A percentile compares a stretch with the other conserved stretches of the same genome.
Evolutionary conservation across 1,140 invertebrate species (phyloP).

Genomic region (Elymnias hypermnestra): DNA sequence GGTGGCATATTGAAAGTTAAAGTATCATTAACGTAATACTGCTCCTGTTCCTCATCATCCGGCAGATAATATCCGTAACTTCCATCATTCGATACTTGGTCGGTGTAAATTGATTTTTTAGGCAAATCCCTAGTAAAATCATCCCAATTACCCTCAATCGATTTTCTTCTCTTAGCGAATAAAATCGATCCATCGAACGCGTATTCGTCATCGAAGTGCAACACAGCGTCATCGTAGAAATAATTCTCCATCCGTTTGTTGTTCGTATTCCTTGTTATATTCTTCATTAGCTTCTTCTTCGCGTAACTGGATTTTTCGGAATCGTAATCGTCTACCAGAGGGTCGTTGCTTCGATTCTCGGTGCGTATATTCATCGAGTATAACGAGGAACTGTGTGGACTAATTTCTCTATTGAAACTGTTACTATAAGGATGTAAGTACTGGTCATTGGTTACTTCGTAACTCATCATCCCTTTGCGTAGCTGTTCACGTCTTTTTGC

Average conservation of each 20-base stretch:
- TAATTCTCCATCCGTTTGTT: constrained; percentile 56
- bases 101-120: constrained; percentile 30
- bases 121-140: constrained; percentile 44
- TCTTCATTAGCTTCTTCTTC: constrained; percentile 66
- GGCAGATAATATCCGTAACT: constrained; percentile 70
- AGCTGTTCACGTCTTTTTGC: constrained; percentile 65
- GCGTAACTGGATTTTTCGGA: constrained; percentile 70
- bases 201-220: constrained; percentile 70
- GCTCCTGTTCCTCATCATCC: constrained; percentile 59
- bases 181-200: constrained; percentile 69
- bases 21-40: constrained; percentile 67
- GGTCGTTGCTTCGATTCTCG: constrained; percentile 68
- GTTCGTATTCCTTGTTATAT: constrained; percentile 65
- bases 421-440: constrained; percentile 38
- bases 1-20: constrained; percentile 63
- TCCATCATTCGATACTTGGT: constrained; percentile 66
- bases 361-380: constrained; percentile 61
- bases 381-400: constrained; percentile 58
- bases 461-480: constrained; percentile 51
- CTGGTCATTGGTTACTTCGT: constrained; percentile 44
- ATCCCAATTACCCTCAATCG: constrained; percentile 51
- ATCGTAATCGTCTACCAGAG: constrained; percentile 68
- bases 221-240: constrained; percentile 70
- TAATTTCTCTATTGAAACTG: constrained; percentile 37
- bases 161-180: constrained; percentile 71